These are phyloP conservation scores for Thymelicus sylvestris DNA, from an alignment of 2,888 invertebrate species.

Conservation along the genomic window DNA sequence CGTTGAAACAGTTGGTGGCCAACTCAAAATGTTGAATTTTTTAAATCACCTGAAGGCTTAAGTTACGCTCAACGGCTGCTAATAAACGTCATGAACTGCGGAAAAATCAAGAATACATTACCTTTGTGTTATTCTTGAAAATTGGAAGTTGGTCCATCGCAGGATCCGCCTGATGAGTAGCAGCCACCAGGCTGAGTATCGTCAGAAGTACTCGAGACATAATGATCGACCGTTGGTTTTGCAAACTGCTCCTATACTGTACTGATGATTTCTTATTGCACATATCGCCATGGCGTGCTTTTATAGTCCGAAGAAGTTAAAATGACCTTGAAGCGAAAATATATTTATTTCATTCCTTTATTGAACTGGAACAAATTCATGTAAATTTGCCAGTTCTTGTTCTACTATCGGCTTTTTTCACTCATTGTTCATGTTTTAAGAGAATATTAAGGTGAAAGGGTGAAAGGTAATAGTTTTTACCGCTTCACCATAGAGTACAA, in stretches of 20 bases:
- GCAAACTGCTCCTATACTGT: neutral
- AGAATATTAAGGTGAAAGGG: too few relatives aligned
- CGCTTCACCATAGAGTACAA: too few relatives aligned
- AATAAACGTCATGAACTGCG: too few relatives aligned
- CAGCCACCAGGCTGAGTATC: conserved; percentile 5
- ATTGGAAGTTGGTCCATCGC: conserved; percentile 49
- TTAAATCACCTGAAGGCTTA: too few relatives aligned
- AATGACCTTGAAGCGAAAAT: neutral
- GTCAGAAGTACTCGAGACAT: neutral
- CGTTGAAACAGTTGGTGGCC: too few relatives aligned
- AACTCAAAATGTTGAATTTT: too few relatives aligned
- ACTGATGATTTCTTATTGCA: neutral
- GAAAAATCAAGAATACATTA: conserved; percentile 33
- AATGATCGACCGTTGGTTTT: neutral
- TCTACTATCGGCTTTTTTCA: neutral
- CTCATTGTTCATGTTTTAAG: too few relatives aligned
- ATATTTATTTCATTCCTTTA: neutral
- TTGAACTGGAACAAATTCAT: neutral
- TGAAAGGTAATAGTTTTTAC: too few relatives aligned
- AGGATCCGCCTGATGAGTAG: conserved; percentile 24
- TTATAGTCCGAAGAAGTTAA: conserved; percentile 1
- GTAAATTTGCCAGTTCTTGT: neutral
- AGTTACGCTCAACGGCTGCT: too few relatives aligned
- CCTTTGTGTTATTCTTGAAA: conserved; percentile 56
- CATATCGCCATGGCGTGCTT: neutral